phyloP scores from a whole-genome alignment of 2,113 vertebrate genomes.

The Crotalus horridus region DNA sequence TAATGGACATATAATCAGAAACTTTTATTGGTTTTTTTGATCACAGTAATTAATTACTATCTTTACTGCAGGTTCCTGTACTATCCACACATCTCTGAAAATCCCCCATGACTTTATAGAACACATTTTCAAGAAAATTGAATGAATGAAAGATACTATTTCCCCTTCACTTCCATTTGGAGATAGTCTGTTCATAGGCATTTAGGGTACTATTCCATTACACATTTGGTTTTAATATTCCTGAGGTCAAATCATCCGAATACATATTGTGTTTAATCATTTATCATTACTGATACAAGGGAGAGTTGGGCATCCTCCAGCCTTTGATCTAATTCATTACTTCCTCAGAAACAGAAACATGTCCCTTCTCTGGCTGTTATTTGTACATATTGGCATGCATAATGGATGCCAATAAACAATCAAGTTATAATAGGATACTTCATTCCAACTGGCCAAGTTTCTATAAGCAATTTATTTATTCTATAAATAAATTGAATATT shows the following conservation, averaged over 20 bases:
- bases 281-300: background rate
- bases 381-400: background rate
- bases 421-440: background rate
- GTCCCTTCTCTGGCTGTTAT: background rate
- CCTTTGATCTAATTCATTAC: background rate
- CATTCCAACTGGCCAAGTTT: background rate
- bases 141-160: background rate
- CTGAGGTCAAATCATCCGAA: background rate
- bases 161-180: background rate
- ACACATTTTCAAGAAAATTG: background rate
- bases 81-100: background rate
- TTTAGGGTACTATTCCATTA: background rate
- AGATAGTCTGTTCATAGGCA: background rate
- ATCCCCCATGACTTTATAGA: background rate
- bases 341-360: background rate
- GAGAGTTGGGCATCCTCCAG: background rate
- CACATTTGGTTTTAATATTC: background rate
- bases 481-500: background rate
- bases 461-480: background rate
- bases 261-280: background rate
- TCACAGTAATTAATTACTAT: background rate
- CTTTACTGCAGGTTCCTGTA: background rate
- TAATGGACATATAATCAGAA: background rate
- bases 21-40: background rate
- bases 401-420: background rate